Percentiles rank a stretch among this genome's conserved stretches.
phyloP scores from a whole-genome alignment of 2,797 vertebrate genomes.

The Danio jaintianensis region DNA sequence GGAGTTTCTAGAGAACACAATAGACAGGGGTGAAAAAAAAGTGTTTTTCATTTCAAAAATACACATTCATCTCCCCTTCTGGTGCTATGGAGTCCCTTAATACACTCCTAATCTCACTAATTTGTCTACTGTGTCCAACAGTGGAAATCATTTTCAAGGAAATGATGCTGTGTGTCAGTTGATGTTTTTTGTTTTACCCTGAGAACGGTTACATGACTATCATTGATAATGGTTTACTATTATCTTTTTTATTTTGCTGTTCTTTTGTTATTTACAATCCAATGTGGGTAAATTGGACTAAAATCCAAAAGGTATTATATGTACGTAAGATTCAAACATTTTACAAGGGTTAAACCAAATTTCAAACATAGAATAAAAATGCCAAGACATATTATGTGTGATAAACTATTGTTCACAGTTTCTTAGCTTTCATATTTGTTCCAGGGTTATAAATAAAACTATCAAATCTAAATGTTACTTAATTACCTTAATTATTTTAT shows the following conservation, averaged over 20 bases:
- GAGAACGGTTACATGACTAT: no score
- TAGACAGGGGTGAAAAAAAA: not conserved
- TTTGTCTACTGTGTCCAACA: not conserved
- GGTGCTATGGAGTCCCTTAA: not conserved
- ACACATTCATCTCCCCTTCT: not conserved
- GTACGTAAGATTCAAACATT: no score
- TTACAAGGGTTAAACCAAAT: not conserved
- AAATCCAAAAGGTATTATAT: no score
- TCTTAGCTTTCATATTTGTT: not conserved
- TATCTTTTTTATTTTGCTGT: no score
- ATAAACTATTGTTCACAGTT: constrained; percentile 26
- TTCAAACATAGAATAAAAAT: constrained; percentile 60
- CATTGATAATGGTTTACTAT: no score
- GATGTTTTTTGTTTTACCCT: not conserved
- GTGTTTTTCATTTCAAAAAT: not conserved
- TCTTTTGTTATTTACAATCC: no score
- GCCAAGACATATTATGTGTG: constrained; percentile 68
- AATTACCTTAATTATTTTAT: not conserved
- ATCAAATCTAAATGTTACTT: not conserved
- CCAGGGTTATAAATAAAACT: not conserved
- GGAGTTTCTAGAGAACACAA: constrained; percentile 18
- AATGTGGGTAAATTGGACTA: no score
- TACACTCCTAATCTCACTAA: not conserved
- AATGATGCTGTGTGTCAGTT: not conserved
- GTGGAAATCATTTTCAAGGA: not conserved